phyloP scores from a whole-genome alignment of 1,140 invertebrate genomes.

The Drosophila parvula region DNA sequence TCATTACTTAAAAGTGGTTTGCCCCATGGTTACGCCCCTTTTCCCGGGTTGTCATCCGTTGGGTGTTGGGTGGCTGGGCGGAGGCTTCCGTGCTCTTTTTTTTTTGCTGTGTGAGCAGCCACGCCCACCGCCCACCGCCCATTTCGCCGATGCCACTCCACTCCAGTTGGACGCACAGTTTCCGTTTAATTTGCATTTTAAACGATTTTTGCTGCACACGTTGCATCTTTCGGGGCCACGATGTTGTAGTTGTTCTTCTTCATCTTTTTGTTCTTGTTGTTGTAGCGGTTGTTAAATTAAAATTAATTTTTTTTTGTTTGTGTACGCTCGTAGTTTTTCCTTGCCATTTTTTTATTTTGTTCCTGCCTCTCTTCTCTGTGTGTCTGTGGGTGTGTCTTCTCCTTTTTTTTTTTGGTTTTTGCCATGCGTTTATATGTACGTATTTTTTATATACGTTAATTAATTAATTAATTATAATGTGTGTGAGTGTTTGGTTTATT shows the following conservation, averaged over 20 bases:
- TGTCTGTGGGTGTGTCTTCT: conserved; percentile 13
- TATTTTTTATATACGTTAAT: conserved; percentile 64
- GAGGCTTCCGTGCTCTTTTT: conserved; percentile 32
- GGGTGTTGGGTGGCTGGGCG: conserved; percentile 13
- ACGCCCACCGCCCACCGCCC: conserved; percentile 40
- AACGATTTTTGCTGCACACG: conserved; percentile 82
- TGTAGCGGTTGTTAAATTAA: conserved; percentile 74
- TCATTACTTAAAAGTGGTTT: conserved; percentile 73
- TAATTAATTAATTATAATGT: conserved; percentile 75
- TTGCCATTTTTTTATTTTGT: conserved; percentile 23
- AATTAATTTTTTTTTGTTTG: conserved; percentile 75
- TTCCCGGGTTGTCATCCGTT: conserved; percentile 59
- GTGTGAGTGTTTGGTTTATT: conserved; percentile 63
- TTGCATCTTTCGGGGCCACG: conserved; percentile 63
- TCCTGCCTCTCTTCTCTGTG: conserved; percentile 17
- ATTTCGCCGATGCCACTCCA: conserved; percentile 35
- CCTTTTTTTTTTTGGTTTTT: conserved; percentile 13
- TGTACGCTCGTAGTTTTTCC: conserved; percentile 56
- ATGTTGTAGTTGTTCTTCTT: conserved; percentile 41
- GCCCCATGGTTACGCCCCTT: conserved; percentile 32
- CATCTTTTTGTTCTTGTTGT: conserved; percentile 26
- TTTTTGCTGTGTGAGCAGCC: conserved; percentile 43
- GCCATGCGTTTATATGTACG: conserved; percentile 33
- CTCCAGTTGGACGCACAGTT: conserved; percentile 59
- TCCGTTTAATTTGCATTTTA: conserved; percentile 81